phyloP scores from a whole-genome alignment of 30 jellyfish, hydroid and myxozoan genomes.

The Calvadosia cruxmelitensis region DNA sequence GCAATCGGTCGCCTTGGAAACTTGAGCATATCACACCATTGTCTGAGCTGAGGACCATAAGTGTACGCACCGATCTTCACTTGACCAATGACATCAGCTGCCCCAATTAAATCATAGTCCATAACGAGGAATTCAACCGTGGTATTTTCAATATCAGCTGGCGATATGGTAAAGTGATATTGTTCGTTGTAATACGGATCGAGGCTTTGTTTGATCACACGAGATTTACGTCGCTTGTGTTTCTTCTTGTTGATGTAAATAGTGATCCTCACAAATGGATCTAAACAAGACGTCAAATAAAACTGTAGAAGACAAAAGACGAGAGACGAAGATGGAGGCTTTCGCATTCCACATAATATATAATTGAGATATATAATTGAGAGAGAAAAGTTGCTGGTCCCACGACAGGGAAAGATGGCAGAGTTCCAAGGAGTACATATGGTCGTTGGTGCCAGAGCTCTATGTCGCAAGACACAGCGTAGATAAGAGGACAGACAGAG shows the following conservation, averaged over 20 bases:
- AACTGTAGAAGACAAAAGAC: too few species aligned
- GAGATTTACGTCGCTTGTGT: constrained; percentile 37
- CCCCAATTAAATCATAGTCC: constrained; percentile 65
- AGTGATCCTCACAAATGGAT: constrained; percentile 58
- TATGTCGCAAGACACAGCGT: too few species aligned
- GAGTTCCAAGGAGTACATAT: too few species aligned
- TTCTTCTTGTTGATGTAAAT: constrained; percentile 27
- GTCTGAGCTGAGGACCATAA: constrained; percentile 83
- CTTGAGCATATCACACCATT: constrained; percentile 76
- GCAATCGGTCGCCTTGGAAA: constrained; percentile 59
- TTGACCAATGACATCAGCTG: constrained; percentile 77
- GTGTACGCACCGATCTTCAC: constrained; percentile 51
- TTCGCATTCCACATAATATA: too few species aligned
- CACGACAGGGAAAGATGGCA: too few species aligned
- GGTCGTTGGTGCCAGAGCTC: too few species aligned
- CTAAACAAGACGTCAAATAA: too few species aligned
- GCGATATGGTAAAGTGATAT: constrained; percentile 28
- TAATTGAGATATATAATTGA: too few species aligned
- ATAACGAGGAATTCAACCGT: constrained; percentile 50
- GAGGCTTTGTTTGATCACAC: constrained; percentile 44
- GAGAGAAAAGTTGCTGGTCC: too few species aligned
- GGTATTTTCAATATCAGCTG: constrained; percentile 44
- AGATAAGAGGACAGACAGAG: too few species aligned
- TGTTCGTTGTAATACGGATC: constrained; percentile 73
- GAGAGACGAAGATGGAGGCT: too few species aligned